Conservation (phyloP, 2,113 vertebrate species). For the Cromileptes altivelis region DNA sequence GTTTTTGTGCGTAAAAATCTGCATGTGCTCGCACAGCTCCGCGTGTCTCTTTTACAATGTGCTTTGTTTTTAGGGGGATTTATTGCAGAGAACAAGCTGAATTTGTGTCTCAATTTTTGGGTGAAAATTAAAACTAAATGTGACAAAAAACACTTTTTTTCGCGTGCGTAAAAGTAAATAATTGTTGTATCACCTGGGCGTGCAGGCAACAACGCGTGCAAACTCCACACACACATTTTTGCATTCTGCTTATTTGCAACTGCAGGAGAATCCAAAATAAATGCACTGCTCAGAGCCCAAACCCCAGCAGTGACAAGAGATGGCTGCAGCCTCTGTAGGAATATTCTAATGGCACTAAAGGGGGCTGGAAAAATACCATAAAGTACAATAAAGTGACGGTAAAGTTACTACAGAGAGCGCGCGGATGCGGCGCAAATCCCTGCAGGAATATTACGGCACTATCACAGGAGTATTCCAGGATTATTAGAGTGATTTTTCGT, state of each 20-base stretch:
- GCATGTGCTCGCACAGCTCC: background rate
- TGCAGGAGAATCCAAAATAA: background rate
- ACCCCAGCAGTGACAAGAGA: constrained; percentile 8
- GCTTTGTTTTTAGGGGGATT: background rate
- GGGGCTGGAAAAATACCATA: constrained; percentile 4
- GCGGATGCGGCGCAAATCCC: constrained; percentile 18
- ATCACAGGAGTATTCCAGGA: constrained; percentile 23
- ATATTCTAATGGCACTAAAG: constrained; percentile 23
- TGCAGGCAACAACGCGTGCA: background rate
- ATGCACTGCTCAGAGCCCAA: background rate
- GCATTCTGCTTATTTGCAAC: constrained; percentile 1
- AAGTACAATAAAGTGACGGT: constrained; percentile 52
- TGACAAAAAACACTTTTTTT: background rate
- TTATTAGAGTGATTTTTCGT: constrained; percentile 48
- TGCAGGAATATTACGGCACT: constrained; percentile 30
- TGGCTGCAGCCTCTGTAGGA: constrained; percentile 4
- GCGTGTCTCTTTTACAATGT: background rate
- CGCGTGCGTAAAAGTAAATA: background rate
- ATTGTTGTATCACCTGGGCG: background rate
- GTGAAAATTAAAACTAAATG: background rate
- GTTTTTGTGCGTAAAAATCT: background rate
- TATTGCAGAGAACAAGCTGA: too few species aligned
- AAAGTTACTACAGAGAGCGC: constrained; percentile 28
- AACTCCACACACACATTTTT: background rate
- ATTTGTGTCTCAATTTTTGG: background rate